A percentile compares a stretch with the other conserved stretches of the same genome.
phyloP scores from a whole-genome alignment of 2,113 vertebrate genomes.

The Amblyopsis rosae region DNA sequence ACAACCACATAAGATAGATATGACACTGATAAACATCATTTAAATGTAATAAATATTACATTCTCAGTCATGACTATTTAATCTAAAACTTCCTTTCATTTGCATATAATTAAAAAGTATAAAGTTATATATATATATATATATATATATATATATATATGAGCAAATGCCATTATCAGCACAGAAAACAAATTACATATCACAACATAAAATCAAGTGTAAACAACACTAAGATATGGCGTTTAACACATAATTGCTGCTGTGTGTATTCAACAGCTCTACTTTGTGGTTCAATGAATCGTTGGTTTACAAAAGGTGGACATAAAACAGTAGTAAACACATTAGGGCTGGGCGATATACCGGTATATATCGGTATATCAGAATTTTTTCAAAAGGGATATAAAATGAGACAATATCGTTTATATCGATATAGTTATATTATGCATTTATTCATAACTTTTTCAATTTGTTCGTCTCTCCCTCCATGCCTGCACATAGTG shows the following conservation, averaged over 20 bases:
- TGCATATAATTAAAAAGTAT: constrained; percentile 34
- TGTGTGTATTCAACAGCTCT: constrained; percentile 1
- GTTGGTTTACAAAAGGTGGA: neutral
- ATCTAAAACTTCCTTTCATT: constrained; percentile 33
- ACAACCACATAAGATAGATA: constrained; percentile 49
- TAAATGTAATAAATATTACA: constrained; percentile 27
- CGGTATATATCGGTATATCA: too few species aligned
- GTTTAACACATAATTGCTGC: constrained; percentile 5
- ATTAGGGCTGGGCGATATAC: too few species aligned
- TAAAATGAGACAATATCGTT: too few species aligned
- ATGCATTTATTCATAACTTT: too few species aligned
- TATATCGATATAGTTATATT: too few species aligned
- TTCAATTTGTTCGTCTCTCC: too few species aligned
- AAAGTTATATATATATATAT: constrained; percentile 41
- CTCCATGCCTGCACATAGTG: too few species aligned
- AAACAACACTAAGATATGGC: constrained; percentile 30
- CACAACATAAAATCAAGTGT: constrained; percentile 20
- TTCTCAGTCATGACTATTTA: constrained; percentile 62
- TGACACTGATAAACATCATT: constrained; percentile 15
- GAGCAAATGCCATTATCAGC: constrained; percentile 17
- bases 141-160: constrained; percentile 35
- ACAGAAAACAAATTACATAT: constrained; percentile 28
- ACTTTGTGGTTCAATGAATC: neutral
- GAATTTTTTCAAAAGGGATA: too few species aligned
- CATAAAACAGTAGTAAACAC: constrained; percentile 41